These are phyloP conservation scores for Vollenhovia emeryi DNA, from an alignment of 1,140 invertebrate genomes.

Conservation along the genomic window DNA sequence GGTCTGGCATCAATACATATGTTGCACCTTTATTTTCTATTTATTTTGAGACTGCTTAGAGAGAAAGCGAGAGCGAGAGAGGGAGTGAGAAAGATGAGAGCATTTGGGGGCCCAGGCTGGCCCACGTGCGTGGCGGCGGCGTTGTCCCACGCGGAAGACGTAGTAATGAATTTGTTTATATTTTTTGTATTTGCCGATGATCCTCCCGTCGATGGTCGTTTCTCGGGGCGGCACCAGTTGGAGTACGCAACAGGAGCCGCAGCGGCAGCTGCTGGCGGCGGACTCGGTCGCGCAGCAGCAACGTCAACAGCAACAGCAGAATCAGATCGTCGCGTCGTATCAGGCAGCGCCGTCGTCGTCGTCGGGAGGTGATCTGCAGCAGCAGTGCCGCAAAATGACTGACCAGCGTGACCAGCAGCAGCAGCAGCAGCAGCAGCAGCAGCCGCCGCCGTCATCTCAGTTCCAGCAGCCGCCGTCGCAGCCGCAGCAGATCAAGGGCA, in stretches of 20 bases:
- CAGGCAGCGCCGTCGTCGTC: constrained; percentile 34
- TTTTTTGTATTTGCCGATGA: constrained; percentile 85
- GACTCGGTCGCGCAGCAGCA: constrained; percentile 56
- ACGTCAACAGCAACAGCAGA: constrained; percentile 16
- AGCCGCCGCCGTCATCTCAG: constrained; percentile 49
- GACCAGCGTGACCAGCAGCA: constrained; percentile 77
- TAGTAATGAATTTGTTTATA: constrained; percentile 86
- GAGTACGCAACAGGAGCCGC: constrained; percentile 71
- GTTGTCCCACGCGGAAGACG: constrained; percentile 73
- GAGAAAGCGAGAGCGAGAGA: constrained; percentile 52
- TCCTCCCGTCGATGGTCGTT: constrained; percentile 79
- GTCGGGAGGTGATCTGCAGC: constrained; percentile 19
- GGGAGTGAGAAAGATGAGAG: constrained; percentile 65
- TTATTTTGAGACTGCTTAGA: constrained; percentile 81
- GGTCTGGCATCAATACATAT: constrained; percentile 83
- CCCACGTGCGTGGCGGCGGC: constrained; percentile 76
- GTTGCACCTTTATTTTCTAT: constrained; percentile 85
- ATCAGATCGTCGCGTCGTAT: constrained; percentile 50
- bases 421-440: constrained; percentile 63
- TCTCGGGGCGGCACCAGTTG: constrained; percentile 80
- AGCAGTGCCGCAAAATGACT: constrained; percentile 75
- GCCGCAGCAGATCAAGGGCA: constrained; percentile 68
- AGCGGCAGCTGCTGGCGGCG: constrained; percentile 49
- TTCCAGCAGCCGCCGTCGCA: constrained; percentile 66
- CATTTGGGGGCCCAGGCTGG: constrained; percentile 70